Conservation (phyloP, 2,888 invertebrate genomes). For the Halictus quadricinctus region DNA sequence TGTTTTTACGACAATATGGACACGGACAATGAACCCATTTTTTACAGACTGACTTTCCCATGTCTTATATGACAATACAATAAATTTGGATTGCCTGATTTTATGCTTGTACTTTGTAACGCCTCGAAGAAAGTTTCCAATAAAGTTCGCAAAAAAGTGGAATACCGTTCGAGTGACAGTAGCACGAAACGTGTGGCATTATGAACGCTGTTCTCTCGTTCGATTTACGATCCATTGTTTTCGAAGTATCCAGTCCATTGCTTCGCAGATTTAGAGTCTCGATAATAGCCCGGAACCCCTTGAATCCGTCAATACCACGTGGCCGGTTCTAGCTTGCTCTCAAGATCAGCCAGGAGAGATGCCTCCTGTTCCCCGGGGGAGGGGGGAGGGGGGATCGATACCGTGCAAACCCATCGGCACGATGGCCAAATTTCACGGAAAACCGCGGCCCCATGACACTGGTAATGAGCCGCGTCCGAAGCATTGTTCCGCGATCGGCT, state of each 20-base stretch:
- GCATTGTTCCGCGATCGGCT: background rate
- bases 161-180: background rate
- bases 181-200: background rate
- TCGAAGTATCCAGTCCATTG: background rate
- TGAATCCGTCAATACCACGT: constrained; percentile 11
- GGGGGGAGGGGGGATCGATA: background rate
- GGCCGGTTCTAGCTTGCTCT: background rate
- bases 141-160: background rate
- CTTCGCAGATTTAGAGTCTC: background rate
- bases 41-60: background rate
- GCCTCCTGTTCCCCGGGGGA: background rate
- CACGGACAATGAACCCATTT: background rate
- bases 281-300: background rate
- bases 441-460: background rate
- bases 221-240: constrained; percentile 12
- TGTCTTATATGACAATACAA: no score
- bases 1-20: background rate
- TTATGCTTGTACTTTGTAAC: background rate
- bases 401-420: background rate
- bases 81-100: background rate
- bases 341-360: background rate
- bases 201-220: background rate
- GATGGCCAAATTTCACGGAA: background rate
- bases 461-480: background rate
- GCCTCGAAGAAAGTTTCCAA: background rate